These are phyloP conservation scores for Astur gentilis DNA, from an alignment of 2,113 vertebrate species.

Conservation along the genomic window DNA sequence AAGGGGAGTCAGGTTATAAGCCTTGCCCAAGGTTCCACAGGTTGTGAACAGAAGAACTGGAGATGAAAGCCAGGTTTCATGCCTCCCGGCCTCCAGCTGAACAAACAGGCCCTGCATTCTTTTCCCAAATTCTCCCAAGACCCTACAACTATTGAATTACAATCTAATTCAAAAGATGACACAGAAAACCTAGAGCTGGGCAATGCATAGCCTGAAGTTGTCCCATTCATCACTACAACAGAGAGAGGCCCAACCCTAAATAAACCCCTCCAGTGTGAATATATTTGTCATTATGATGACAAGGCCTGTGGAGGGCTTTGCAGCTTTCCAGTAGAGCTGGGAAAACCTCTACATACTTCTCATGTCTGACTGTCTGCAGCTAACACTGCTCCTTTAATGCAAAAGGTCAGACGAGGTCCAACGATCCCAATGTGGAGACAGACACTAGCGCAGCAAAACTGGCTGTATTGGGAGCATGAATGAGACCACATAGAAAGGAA, in stretches of 20 bases:
- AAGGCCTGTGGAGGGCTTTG: not conserved
- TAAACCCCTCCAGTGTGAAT: not conserved
- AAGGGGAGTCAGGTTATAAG: constrained; percentile 33
- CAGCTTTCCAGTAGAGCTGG: not conserved
- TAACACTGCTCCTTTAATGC: constrained; percentile 33
- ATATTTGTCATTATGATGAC: constrained; percentile 9
- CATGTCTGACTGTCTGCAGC: constrained; percentile 46
- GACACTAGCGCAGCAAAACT: constrained; percentile 54
- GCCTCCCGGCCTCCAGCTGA: not conserved
- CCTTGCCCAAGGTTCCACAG: constrained; percentile 6
- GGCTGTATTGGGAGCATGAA: not conserved
- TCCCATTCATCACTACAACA: not conserved
- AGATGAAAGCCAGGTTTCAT: not conserved
- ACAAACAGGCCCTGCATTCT: not conserved
- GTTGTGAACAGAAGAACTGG: constrained; percentile 16
- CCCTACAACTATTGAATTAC: not conserved
- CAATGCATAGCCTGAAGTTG: not conserved
- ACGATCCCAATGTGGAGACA: not conserved
- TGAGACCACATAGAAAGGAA: constrained; percentile 57
- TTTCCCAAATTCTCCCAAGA: not conserved
- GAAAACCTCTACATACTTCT: constrained; percentile 35
- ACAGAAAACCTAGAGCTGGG: not conserved
- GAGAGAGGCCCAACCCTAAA: not conserved
- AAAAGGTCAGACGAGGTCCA: constrained; percentile 37
- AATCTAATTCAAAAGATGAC: not conserved